Percentiles rank a stretch among this genome's conserved stretches.
Conservation (phyloP, 1,140 invertebrate species). For the Panagrolaimus sp. region DNA sequence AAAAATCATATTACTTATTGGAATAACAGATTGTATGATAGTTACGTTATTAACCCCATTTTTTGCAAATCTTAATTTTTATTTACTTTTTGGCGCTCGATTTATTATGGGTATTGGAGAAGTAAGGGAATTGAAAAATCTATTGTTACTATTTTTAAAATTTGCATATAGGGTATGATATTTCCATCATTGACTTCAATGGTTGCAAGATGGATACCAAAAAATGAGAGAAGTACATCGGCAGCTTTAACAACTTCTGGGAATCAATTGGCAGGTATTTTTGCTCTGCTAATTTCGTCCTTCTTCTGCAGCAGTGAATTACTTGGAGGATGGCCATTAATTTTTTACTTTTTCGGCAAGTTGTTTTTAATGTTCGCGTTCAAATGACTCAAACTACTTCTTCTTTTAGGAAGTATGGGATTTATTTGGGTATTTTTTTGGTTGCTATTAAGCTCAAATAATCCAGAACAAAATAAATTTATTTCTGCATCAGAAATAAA, state of each 20-base stretch:
- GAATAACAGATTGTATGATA: neutral
- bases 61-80: neutral
- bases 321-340: conserved; percentile 12
- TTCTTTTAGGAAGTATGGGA: neutral
- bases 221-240: conserved; percentile 9
- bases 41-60: neutral
- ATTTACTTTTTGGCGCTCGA: neutral
- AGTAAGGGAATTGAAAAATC: neutral
- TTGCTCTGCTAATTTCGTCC: neutral
- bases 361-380: neutral
- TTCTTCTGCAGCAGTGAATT: neutral
- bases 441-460: neutral
- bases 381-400: neutral
- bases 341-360: conserved; percentile 15
- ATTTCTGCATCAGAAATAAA: neutral
- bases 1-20: neutral
- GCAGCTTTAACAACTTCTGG: conserved; percentile 13
- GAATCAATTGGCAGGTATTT: neutral
- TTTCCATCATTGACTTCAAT: conserved; percentile 7
- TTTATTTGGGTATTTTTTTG: neutral
- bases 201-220: conserved; percentile 3
- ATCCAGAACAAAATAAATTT: conserved; percentile 1
- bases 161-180: neutral
- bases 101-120: conserved; percentile 17
- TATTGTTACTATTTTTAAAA: neutral